phyloP scores from a whole-genome alignment of 1,140 invertebrate genomes.

The Diuraphis noxia region DNA sequence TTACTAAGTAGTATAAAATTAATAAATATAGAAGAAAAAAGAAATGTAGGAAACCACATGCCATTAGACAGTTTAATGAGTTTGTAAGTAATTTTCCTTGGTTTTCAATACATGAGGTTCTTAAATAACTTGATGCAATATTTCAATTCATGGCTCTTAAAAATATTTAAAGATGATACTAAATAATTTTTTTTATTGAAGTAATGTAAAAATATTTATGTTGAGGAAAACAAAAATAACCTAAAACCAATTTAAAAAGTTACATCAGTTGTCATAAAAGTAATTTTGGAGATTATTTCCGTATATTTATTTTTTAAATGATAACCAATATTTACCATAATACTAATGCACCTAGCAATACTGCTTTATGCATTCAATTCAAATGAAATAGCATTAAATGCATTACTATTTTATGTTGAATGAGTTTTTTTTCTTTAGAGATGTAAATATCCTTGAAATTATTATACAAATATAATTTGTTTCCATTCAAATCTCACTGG shows the following conservation, averaged over 20 bases:
- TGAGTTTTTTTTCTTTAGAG: not conserved
- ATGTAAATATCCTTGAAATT: not conserved
- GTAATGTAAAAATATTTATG: not conserved
- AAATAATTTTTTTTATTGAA: not conserved
- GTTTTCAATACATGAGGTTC: not conserved
- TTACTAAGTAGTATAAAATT: slow-evolving; percentile 73
- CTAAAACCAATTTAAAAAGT: not conserved
- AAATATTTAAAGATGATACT: not conserved
- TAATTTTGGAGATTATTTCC: not conserved
- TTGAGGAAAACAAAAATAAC: not conserved
- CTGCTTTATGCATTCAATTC: not conserved
- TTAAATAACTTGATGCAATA: not conserved
- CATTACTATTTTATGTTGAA: not conserved
- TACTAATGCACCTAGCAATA: not conserved
- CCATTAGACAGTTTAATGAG: slow-evolving; percentile 78
- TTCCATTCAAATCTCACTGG: not conserved
- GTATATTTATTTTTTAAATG: not conserved
- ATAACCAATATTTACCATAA: not conserved
- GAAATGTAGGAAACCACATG: slow-evolving; percentile 63
- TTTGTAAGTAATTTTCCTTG: slow-evolving; percentile 66
- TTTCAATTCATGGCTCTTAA: not conserved
- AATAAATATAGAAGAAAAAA: slow-evolving; percentile 73
- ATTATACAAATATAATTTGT: not conserved
- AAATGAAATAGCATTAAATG: not conserved
- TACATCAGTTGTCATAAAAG: not conserved